Evolutionary conservation across 2,113 vertebrate species (phyloP), one percentile per base, ranked within the genome.

Genomic region (Orientallactaga bullata): DNA sequence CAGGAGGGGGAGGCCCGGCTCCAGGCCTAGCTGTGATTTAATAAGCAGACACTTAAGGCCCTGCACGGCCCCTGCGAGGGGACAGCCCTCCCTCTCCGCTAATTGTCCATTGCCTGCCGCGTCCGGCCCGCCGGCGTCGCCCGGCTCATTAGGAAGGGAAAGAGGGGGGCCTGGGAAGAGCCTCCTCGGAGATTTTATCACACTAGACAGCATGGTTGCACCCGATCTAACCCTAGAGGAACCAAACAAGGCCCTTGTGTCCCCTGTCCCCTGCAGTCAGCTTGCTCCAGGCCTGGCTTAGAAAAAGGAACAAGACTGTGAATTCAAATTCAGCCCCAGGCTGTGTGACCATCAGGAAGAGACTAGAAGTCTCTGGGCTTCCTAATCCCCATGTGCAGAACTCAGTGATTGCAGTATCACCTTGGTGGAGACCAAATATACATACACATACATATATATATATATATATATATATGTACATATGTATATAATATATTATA

Each of bases 41-140:
- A 97, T 97, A 97, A 97, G 95, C 95, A 96, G 97, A 97, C 96
- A 97, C 97, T 96, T 94, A 96, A 65, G 86, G 85, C 81, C 88
- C 88, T 78, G 89, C 88, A 47, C 85, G 42, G 95, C 94, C 88
- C 80, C n/a, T n/a, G 12, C 12, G 87, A 35, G n/a, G 96, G 96
- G 93, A 93, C 96, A 63, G 95, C 97, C 83, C 91, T 55, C 55
- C 55, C 55, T 55, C 96, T 96, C 95, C 92, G 79, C 92, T 97
- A 96, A 97, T 97, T 97, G 97, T 97, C 90, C 95, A 90, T 68
- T 89, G 97, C 95, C 95, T 93, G 97, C 89, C 77, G 94, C 95
- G 88, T 77, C 97, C 88, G 87, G 95, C 94, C 79, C 94, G 97
- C 92, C 90, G 97, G 96, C 97, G 95, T 97, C 97, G 94, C 92